Percentiles rank a stretch among this genome's conserved stretches.
Conservation (phyloP, 2,797 vertebrate species). For the Phyllotis vaccarum region DNA sequence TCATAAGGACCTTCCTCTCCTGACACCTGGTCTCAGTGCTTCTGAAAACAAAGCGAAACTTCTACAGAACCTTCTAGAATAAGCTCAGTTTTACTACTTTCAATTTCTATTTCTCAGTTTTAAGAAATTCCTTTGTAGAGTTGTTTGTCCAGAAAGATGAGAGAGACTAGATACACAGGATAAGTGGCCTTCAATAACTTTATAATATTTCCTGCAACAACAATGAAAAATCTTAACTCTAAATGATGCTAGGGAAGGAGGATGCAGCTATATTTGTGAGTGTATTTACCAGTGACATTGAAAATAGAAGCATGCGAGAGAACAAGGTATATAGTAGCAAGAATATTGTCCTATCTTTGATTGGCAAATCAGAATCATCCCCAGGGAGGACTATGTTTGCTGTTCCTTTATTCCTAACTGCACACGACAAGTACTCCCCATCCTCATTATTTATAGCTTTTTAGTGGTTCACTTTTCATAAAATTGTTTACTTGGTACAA, state of each 20-base stretch:
- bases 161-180: rapidly evolving
- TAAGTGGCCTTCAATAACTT: background rate
- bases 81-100: background rate
- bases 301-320: background rate
- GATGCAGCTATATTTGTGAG: background rate
- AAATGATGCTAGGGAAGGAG: background rate
- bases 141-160: background rate
- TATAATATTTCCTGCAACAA: background rate
- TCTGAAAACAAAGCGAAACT: background rate
- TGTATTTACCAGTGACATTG: background rate
- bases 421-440: background rate
- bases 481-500: no score
- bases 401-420: background rate
- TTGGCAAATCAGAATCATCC: background rate
- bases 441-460: background rate
- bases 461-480: background rate
- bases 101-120: background rate
- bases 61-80: background rate
- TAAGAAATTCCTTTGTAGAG: background rate
- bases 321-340: no score
- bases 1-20: background rate
- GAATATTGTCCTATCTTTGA: background rate
- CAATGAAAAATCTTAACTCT: background rate
- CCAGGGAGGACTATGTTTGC: rapidly evolving
- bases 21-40: background rate